These are phyloP conservation scores for Leptopilina myrica DNA, from an alignment of 2,888 invertebrate genomes.

Conservation along the genomic window DNA sequence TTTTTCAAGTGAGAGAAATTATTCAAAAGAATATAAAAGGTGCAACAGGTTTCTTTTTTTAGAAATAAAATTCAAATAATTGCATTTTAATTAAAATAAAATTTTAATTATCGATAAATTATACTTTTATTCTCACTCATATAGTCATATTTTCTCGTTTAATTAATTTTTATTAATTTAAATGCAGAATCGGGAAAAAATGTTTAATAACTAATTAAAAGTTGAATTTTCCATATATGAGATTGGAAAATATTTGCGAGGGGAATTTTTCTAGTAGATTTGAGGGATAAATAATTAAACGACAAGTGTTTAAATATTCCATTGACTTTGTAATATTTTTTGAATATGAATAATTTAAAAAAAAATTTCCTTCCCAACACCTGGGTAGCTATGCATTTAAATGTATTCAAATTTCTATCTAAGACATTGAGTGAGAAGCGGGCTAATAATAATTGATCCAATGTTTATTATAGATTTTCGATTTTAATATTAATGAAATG, in stretches of 20 bases:
- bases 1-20: neutral
- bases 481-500: neutral
- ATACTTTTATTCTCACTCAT: too few relatives aligned
- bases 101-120: neutral
- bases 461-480: neutral
- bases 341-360: neutral
- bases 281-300: neutral
- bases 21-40: neutral
- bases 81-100: neutral
- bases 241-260: too few relatives aligned
- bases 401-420: constrained; percentile 8
- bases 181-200: too few relatives aligned
- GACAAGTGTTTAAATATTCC: neutral
- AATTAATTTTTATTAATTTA: too few relatives aligned
- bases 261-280: neutral
- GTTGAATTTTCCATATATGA: too few relatives aligned
- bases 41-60: neutral
- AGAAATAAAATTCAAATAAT: too few relatives aligned
- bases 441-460: neutral
- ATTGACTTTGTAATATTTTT: constrained; percentile 4
- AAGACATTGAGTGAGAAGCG: neutral
- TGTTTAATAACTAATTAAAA: too few relatives aligned
- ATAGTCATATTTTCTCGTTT: too few relatives aligned
- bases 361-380: neutral
- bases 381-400: constrained; percentile 11